Percentiles rank a stretch among this genome's conserved stretches.
phyloP scores from a whole-genome alignment of 2,888 invertebrate genomes.

The Sepioteuthis lessoniana region DNA sequence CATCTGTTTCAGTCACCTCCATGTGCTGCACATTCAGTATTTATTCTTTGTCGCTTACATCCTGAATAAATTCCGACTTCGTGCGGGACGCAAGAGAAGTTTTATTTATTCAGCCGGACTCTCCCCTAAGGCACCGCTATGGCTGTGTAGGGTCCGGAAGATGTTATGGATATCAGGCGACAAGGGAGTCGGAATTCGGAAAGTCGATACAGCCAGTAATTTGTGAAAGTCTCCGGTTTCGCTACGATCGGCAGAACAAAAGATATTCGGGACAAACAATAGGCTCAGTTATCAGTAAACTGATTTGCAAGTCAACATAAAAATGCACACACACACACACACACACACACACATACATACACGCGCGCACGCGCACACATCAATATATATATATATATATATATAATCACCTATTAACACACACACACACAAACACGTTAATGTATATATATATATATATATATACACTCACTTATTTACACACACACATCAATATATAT shows the following conservation, averaged over 20 bases:
- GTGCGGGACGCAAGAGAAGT: background rate
- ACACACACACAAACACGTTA: too few relatives aligned
- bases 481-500: too few relatives aligned
- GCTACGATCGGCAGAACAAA: background rate
- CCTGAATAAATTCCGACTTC: background rate
- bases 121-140: background rate
- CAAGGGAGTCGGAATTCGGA: background rate
- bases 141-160: conserved; percentile 33
- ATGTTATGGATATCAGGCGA: conserved; percentile 20
- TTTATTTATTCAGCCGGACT: background rate
- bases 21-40: background rate
- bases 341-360: too few relatives aligned
- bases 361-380: too few relatives aligned
- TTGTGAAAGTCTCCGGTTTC: background rate
- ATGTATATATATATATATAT: too few relatives aligned
- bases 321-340: background rate
- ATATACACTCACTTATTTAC: too few relatives aligned
- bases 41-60: background rate
- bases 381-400: too few relatives aligned
- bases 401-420: too few relatives aligned
- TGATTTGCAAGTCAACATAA: background rate
- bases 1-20: too few relatives aligned
- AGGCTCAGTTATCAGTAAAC: background rate
- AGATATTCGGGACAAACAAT: background rate
- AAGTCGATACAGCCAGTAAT: conserved; percentile 20